Percentiles rank a stretch among this genome's conserved stretches.
phyloP scores from a whole-genome alignment of 2,888 invertebrate genomes.

The Odontothrips loti region DNA sequence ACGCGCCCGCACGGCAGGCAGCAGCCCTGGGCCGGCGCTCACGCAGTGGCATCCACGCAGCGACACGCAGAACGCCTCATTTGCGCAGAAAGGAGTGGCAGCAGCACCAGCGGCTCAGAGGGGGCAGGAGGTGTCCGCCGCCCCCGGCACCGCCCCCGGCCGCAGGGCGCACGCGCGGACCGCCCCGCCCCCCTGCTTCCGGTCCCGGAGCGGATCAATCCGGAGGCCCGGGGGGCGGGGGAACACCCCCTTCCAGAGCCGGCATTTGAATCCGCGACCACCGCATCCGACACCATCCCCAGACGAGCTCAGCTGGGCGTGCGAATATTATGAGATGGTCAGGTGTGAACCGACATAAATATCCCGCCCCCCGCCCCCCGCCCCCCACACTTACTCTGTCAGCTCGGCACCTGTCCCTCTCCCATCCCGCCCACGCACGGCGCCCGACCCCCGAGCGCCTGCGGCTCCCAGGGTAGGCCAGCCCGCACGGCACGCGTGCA shows the following conservation, averaged over 20 bases:
- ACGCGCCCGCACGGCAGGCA: too few relatives aligned
- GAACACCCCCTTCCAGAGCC: too few relatives aligned
- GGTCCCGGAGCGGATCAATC: not conserved
- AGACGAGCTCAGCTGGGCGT: too few relatives aligned
- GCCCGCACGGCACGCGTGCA: too few relatives aligned
- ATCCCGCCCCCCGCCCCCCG: too few relatives aligned
- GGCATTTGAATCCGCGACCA: too few relatives aligned
- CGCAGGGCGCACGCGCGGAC: not conserved
- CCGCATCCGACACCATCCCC: too few relatives aligned
- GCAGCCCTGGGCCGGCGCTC: not conserved
- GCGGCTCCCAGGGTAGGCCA: not conserved
- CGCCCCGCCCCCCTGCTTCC: not conserved
- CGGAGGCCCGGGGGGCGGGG: not conserved
- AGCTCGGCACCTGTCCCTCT: not conserved
- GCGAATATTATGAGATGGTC: too few relatives aligned
- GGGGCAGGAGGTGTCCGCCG: not conserved
- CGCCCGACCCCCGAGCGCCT: not conserved
- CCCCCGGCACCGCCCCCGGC: not conserved
- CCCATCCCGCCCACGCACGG: not conserved
- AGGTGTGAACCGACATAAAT: too few relatives aligned
- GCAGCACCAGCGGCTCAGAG: not conserved
- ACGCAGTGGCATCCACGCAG: not conserved
- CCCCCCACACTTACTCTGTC: too few relatives aligned
- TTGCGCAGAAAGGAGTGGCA: conserved; percentile 5
- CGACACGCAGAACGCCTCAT: conserved; percentile 11